These are phyloP conservation scores for Trissolcus japonicus DNA, from an alignment of 2,888 invertebrate genomes.

Conservation along the genomic window DNA sequence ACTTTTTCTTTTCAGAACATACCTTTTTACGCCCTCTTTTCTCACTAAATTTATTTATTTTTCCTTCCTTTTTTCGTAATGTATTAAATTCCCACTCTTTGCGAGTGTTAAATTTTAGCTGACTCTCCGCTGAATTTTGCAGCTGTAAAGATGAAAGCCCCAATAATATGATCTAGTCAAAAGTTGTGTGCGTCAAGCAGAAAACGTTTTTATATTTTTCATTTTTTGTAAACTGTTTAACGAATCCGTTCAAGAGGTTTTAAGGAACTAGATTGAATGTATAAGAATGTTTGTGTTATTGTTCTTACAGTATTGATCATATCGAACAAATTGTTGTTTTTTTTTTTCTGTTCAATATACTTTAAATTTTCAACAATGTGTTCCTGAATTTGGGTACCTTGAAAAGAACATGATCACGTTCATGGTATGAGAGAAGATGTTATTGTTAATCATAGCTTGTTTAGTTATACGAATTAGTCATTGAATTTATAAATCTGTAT, in stretches of 20 bases:
- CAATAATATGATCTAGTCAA: conserved; percentile 52
- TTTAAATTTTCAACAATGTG: conserved; percentile 9
- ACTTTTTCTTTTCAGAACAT: not conserved
- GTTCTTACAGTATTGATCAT: not conserved
- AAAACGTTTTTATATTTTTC: conserved; percentile 43
- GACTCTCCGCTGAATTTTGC: conserved; percentile 49
- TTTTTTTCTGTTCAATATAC: not conserved
- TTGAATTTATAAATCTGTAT: conserved; percentile 56
- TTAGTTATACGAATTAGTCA: conserved; percentile 53
- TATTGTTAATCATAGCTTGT: conserved; percentile 51
- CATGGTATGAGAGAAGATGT: conserved; percentile 44
- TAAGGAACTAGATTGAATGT: not conserved
- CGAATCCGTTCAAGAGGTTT: conserved; percentile 10
- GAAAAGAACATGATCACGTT: conserved; percentile 22
- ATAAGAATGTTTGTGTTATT: not conserved
- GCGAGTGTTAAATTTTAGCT: conserved; percentile 39
- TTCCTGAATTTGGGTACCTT: conserved; percentile 33
- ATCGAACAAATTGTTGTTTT: conserved; percentile 12
- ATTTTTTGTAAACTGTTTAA: conserved; percentile 31
- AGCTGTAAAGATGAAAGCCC: conserved; percentile 48
- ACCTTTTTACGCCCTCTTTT: not conserved
- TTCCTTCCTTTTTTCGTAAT: too few species aligned
- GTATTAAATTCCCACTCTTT: conserved; percentile 10
- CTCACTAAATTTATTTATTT: not conserved
- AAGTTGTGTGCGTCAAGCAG: conserved; percentile 37